Base-by-base conservation (phyloP, 2,113 vertebrate species). In the Esox niger region DNA sequence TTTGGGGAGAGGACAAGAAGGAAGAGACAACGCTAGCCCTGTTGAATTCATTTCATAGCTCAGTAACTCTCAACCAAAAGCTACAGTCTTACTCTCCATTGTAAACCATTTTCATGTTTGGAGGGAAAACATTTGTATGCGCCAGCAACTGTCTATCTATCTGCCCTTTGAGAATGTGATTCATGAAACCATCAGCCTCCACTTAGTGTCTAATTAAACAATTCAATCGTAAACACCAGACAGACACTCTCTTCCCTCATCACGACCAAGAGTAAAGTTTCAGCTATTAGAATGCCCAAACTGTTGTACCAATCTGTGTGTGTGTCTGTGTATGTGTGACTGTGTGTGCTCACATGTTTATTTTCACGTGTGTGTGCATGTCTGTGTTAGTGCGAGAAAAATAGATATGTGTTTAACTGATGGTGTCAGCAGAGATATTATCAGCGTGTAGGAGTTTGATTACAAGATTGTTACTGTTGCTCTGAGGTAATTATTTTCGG, bases 21-120 rank as follows among this genome's bases (percentile, higher is more conserved):
- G 65, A 66, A 63, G 56, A 73, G 81, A 43, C 78, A 75, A 62
- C 68, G 49, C 61, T 69, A 87, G 83, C 79, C 79, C 6, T 27
- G 66, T 69, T 84, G 26, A 72, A 47, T 43, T 88, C 79, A 84
- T 89, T 88, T 89, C 81, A 78, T 82, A 71, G 81, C 64, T 69
- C 70, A 67, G 75, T 79, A 75, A 71, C 64, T 82, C 76, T 68
- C 68, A 70, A 57, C 70, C 73, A 79, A 63, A 69, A 46, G 74
- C 77, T 69, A 86, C 81, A 82, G 81, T 77, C 69, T 73, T 70
- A 59, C 64, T 62, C 33, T 23, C 30, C 64, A 52, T 62, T 78
- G 76, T 83, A 79, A 80, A 81, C 66, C 69, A 78, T 62, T 70
- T n/a, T 61, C 27, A 71, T 66, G 58, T 79, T 61, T 83, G 77